Conservation (phyloP, 2,888 invertebrate genomes). For the Portevinia maculata region DNA sequence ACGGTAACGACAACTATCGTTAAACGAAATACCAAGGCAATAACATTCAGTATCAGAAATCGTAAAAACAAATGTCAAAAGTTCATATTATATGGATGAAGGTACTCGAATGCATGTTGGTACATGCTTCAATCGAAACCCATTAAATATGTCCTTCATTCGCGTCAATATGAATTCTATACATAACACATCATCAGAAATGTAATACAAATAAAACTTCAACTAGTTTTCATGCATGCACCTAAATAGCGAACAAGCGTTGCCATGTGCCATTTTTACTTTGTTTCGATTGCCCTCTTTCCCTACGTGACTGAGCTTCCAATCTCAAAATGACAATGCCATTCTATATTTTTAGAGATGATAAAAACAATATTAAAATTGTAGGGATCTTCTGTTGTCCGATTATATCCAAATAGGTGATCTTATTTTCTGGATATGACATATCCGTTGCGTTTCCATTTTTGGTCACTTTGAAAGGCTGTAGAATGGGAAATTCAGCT, state of each 20-base stretch:
- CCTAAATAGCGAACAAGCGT: neutral
- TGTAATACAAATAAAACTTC: constrained; percentile 63
- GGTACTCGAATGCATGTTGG: too few species aligned
- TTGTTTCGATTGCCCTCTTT: constrained; percentile 27
- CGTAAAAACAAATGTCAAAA: too few species aligned
- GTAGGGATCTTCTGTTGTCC: constrained; percentile 45
- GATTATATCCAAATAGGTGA: constrained; percentile 49
- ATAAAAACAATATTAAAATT: constrained; percentile 32
- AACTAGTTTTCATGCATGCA: constrained; percentile 9
- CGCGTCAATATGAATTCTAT: constrained; percentile 51
- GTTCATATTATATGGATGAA: too few species aligned
- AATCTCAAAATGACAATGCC: constrained; percentile 64
- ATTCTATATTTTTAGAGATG: constrained; percentile 40
- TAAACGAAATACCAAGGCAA: too few species aligned
- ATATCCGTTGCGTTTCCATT: constrained; percentile 44
- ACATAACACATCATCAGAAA: constrained; percentile 42
- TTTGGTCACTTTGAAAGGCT: constrained; percentile 67
- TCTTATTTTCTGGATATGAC: constrained; percentile 25
- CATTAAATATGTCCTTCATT: constrained; percentile 45
- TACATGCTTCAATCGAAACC: constrained; percentile 48
- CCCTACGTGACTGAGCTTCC: constrained; percentile 39
- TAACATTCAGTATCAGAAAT: too few species aligned
- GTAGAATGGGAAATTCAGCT: constrained; percentile 40
- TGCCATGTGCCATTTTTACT: constrained; percentile 36
- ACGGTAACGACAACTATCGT: too few species aligned